phyloP scores from a whole-genome alignment of 1,140 invertebrate genomes.

The Vanessa tameamea region DNA sequence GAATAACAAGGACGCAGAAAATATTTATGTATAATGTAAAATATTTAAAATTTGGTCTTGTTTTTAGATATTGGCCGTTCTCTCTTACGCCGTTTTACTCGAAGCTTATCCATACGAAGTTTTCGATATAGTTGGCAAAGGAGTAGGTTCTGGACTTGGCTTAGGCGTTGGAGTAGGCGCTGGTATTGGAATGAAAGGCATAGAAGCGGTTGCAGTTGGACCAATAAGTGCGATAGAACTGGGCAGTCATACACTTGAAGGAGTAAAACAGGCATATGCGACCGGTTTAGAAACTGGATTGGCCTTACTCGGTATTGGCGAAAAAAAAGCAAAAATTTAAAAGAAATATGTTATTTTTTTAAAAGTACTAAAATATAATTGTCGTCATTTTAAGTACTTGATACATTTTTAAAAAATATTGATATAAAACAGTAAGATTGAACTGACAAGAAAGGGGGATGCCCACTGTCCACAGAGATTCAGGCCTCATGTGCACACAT shows the following conservation, averaged over 20 bases:
- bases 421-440: too few relatives aligned
- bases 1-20: neutral
- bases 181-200: neutral
- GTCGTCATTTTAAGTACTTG: too few relatives aligned
- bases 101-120: slow-evolving; percentile 17
- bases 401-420: too few relatives aligned
- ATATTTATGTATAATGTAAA: neutral
- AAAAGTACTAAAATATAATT: too few relatives aligned
- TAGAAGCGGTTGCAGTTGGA: neutral
- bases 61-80: slow-evolving; percentile 28
- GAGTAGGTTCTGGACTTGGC: neutral
- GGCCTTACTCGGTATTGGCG: neutral
- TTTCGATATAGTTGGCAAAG: neutral
- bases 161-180: neutral
- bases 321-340: too few relatives aligned
- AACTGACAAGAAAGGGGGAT: too few relatives aligned
- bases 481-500: too few relatives aligned
- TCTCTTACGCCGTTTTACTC: slow-evolving; percentile 14
- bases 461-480: too few relatives aligned
- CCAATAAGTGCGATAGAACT: neutral
- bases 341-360: too few relatives aligned
- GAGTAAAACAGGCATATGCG: neutral
- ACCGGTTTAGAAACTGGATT: neutral
- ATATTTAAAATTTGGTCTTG: slow-evolving; percentile 3
- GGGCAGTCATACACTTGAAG: neutral